Conservation (phyloP, 2,797 vertebrate species). For the Lepus townsendii region DNA sequence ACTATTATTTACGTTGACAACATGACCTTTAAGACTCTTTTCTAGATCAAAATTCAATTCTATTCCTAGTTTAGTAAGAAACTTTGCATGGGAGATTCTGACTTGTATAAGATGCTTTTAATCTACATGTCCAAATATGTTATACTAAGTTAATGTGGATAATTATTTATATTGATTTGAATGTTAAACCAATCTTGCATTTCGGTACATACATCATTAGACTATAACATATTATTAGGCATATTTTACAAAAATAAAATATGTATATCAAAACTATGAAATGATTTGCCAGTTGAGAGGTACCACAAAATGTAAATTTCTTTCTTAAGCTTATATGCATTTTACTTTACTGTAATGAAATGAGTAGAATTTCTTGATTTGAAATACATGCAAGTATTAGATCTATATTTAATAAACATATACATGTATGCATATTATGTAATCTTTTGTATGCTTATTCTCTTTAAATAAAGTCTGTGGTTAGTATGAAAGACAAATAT, state of each 20-base stretch:
- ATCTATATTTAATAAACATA: not conserved
- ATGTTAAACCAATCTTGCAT: not conserved
- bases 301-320: not conserved
- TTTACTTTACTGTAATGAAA: not conserved
- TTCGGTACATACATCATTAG: not conserved
- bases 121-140: not conserved
- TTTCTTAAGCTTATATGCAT: not conserved
- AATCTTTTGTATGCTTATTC: not conserved
- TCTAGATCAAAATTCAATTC: not conserved
- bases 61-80: not conserved
- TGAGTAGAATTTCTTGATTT: not conserved
- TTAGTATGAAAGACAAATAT: not conserved
- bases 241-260: not conserved
- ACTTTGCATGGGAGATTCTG: not conserved
- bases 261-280: not conserved
- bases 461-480: not conserved
- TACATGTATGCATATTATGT: not conserved
- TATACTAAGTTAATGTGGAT: not conserved
- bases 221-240: not conserved
- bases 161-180: slow-evolving; percentile 28
- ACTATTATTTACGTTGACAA: not conserved
- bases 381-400: not conserved
- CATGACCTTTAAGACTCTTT: not conserved
- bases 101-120: not conserved
- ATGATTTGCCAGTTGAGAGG: not conserved